A percentile compares a stretch with the other conserved stretches of the same genome.
Conservation (phyloP, 2,113 vertebrate genomes). For the Columba janthina region DNA sequence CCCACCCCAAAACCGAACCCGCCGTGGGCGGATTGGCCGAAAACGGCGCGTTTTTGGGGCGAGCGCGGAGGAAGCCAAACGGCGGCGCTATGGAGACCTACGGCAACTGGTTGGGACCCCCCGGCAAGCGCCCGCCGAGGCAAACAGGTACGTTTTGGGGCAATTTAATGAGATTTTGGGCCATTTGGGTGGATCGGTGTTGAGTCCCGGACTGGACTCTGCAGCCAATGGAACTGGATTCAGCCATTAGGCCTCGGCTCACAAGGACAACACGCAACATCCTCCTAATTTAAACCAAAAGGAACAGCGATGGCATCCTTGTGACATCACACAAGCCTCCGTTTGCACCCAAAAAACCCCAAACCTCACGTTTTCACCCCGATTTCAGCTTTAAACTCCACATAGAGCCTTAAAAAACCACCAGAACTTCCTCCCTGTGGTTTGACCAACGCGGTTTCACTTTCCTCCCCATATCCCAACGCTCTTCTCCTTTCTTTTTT, state of each 20-base stretch:
- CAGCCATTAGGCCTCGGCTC: too few species aligned
- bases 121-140: not conserved
- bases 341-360: accelerated
- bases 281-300: too few species aligned
- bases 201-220: too few species aligned
- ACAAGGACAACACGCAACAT: too few species aligned
- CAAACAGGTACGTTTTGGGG: not conserved
- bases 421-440: accelerated
- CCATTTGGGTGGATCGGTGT: too few species aligned
- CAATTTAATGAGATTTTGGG: not conserved
- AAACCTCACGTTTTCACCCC: not conserved
- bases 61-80: not conserved
- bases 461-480: too few species aligned
- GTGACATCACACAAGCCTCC: too few species aligned
- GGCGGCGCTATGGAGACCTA: not conserved
- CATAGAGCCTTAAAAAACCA: accelerated
- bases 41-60: too few species aligned
- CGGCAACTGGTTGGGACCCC: not conserved
- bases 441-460: not conserved
- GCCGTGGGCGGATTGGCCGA: not conserved
- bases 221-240: too few species aligned
- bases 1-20: too few species aligned
- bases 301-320: too few species aligned
- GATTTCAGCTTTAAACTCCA: not conserved
- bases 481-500: not conserved